Evolutionary conservation across 2,797 vertebrate species (phyloP).

Genomic region (Notoglanidium macrostoma): DNA sequence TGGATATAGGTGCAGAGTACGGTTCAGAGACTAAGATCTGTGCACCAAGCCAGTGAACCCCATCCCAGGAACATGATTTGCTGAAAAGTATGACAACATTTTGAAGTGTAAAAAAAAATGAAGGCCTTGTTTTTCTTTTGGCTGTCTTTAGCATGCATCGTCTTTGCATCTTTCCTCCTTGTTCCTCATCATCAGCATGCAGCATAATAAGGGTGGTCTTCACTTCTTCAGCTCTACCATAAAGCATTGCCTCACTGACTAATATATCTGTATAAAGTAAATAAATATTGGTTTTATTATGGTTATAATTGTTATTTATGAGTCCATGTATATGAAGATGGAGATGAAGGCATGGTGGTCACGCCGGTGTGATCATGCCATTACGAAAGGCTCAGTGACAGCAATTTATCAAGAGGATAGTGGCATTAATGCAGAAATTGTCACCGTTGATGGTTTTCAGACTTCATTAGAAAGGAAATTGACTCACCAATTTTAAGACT

Average conservation of each 20-base stretch:
- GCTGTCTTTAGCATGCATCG: constrained; percentile 27
- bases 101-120: neutral
- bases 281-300: constrained; percentile 66
- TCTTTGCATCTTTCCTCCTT: neutral
- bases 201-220: constrained; percentile 49
- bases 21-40: neutral
- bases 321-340: constrained; percentile 36
- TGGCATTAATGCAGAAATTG: constrained; percentile 27
- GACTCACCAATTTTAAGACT: constrained; percentile 13
- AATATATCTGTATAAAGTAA: constrained; percentile 57
- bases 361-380: constrained; percentile 61
- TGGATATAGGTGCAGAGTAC: neutral
- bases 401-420: constrained; percentile 58
- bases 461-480: constrained; percentile 35
- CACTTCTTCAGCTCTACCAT: constrained; percentile 49
- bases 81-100: neutral
- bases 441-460: constrained; percentile 16
- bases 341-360: constrained; percentile 55
- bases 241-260: constrained; percentile 52
- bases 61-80: neutral
- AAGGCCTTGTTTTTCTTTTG: too few relatives aligned
- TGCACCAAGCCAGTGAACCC: neutral
- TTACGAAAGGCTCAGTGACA: constrained; percentile 55
- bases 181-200: constrained; percentile 47
- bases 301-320: constrained; percentile 67